These are phyloP conservation scores for Tetragonisca angustula DNA, from an alignment of 2,888 invertebrate species.

Conservation along the genomic window DNA sequence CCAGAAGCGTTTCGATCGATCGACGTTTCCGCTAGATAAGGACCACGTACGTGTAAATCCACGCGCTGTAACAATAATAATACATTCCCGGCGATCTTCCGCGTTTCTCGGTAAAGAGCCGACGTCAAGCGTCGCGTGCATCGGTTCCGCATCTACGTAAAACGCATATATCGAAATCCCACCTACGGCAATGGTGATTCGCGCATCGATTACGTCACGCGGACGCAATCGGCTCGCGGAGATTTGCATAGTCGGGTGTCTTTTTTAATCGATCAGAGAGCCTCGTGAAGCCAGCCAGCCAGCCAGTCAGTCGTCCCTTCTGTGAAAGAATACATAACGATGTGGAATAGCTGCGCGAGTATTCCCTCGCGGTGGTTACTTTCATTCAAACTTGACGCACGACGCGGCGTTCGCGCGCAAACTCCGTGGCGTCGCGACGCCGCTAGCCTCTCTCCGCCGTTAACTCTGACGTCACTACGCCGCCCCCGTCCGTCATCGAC, in stretches of 20 bases:
- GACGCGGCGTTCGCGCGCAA: slow-evolving; percentile 56
- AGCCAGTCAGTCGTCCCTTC: not conserved
- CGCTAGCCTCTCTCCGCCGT: slow-evolving; percentile 57
- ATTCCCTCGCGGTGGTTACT: slow-evolving; percentile 29
- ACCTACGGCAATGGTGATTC: not conserved
- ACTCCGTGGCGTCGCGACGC: slow-evolving; percentile 59
- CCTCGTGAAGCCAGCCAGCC: not conserved
- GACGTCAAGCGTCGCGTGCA: slow-evolving; percentile 22
- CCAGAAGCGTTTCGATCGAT: not conserved
- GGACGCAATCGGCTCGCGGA: slow-evolving; percentile 23
- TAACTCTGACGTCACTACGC: slow-evolving; percentile 79
- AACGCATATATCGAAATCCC: slow-evolving; percentile 14
- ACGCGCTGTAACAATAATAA: not conserved
- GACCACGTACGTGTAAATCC: not conserved
- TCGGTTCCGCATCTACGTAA: not conserved
- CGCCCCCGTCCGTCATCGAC: slow-evolving; percentile 82
- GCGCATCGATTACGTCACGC: slow-evolving; percentile 29
- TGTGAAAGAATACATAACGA: slow-evolving; percentile 28
- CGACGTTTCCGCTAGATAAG: not conserved
- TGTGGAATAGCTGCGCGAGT: slow-evolving; percentile 38
- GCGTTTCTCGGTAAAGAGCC: not conserved
- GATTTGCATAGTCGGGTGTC: slow-evolving; percentile 34
- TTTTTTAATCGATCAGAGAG: slow-evolving; percentile 37
- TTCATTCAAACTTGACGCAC: slow-evolving; percentile 64
- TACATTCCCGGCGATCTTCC: not conserved